Conservation (phyloP, 2,888 invertebrate species). For the Bellardia pandia region DNA sequence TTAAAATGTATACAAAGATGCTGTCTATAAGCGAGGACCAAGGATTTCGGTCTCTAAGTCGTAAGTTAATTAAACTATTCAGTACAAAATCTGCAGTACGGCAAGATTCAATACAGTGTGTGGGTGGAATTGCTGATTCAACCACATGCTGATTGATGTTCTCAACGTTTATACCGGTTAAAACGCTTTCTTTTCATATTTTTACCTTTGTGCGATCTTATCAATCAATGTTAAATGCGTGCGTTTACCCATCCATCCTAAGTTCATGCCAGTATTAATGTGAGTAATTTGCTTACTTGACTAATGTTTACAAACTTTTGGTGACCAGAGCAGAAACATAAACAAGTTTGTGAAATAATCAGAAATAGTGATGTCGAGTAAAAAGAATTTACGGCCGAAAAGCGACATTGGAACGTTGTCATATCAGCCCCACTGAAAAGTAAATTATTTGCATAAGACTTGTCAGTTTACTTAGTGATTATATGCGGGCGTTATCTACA, state of each 20-base stretch:
- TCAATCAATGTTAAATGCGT: constrained; percentile 8
- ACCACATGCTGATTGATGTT: neutral
- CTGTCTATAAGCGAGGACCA: constrained; percentile 84
- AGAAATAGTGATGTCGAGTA: too few species aligned
- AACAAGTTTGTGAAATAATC: too few species aligned
- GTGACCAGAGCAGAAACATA: neutral
- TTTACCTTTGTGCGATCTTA: constrained; percentile 9
- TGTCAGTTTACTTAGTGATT: constrained; percentile 62
- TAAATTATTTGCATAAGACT: constrained; percentile 69
- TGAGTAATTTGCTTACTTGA: constrained; percentile 30
- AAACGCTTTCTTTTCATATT: neutral
- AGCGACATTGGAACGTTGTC: neutral
- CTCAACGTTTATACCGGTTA: neutral
- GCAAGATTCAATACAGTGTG: neutral
- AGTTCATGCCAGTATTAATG: neutral
- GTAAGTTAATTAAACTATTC: constrained; percentile 80
- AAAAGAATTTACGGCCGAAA: too few species aligned
- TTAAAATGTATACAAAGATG: constrained; percentile 81
- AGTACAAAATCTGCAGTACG: too few species aligned
- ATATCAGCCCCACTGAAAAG: constrained; percentile 52
- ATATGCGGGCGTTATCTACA: constrained; percentile 68
- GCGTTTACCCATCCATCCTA: neutral
- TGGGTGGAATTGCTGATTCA: neutral
- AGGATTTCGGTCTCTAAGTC: constrained; percentile 84
- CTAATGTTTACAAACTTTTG: neutral